Percentiles rank a stretch among this genome's conserved stretches.
These are phyloP conservation scores for Meriones unguiculatus DNA, from an alignment of 2,113 vertebrate genomes.

Conservation along the genomic window DNA sequence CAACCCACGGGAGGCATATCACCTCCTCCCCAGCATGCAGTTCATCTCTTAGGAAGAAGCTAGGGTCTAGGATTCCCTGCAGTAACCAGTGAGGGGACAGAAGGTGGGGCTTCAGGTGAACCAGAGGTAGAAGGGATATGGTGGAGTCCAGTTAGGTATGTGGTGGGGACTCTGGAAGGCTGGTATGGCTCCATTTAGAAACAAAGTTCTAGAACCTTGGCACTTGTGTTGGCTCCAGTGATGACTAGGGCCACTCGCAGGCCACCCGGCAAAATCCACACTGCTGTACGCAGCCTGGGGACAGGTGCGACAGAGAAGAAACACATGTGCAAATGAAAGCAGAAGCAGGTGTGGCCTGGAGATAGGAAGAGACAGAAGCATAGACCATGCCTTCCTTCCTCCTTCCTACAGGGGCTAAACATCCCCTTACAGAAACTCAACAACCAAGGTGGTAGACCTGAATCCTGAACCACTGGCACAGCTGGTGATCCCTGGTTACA, in stretches of 20 bases:
- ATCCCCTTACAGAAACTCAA: background rate
- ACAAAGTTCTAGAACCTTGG: background rate
- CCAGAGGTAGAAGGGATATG: background rate
- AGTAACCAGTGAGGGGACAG: background rate
- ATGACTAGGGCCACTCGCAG: no score
- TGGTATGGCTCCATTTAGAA: background rate
- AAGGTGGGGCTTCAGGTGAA: background rate
- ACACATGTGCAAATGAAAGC: rapidly evolving
- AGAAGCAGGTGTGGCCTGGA: rapidly evolving
- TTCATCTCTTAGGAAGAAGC: background rate
- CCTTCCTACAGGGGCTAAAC: background rate
- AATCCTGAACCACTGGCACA: background rate
- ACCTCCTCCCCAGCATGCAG: background rate
- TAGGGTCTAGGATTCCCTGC: rapidly evolving
- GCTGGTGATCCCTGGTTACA: rapidly evolving
- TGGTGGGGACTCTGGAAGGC: rapidly evolving
- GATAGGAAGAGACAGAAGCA: no score
- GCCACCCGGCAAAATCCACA: no score
- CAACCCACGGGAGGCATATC: background rate
- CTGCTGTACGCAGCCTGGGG: rapidly evolving
- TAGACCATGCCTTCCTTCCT: rapidly evolving
- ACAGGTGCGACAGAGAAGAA: no score
- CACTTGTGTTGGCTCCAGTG: background rate
- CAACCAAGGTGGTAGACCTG: background rate
- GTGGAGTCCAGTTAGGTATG: no score